Evolutionary conservation across 2,888 invertebrate species (phyloP).

Genomic region (Mythimna albipuncta): DNA sequence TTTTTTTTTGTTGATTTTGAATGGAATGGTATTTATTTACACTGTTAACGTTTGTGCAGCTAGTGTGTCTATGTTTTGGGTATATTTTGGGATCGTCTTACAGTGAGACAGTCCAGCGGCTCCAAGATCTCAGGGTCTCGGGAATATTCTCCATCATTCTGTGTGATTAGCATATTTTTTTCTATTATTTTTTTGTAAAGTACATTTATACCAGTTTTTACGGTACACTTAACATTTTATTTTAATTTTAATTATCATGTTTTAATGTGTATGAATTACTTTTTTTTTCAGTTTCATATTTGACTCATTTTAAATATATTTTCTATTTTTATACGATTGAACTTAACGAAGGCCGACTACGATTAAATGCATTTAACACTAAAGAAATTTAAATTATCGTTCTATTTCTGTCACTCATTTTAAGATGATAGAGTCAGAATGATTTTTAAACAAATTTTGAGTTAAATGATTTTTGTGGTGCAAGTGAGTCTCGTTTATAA

Average conservation of each 20-base stretch:
- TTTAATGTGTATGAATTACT: not conserved
- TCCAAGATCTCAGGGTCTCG: slow-evolving; percentile 73
- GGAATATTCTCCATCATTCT: slow-evolving; percentile 82
- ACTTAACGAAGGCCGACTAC: no score
- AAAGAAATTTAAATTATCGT: not conserved
- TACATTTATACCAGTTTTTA: not conserved
- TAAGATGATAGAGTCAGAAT: not conserved
- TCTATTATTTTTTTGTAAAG: slow-evolving; percentile 8
- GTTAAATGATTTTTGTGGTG: no score
- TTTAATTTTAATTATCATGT: not conserved
- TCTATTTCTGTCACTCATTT: not conserved
- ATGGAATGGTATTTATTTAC: slow-evolving; percentile 64
- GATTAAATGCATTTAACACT: not conserved
- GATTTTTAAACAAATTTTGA: no score
- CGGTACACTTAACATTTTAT: not conserved
- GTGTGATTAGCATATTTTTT: slow-evolving; percentile 66
- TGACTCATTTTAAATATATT: not conserved
- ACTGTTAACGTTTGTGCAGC: slow-evolving; percentile 66
- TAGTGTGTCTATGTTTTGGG: slow-evolving; percentile 64
- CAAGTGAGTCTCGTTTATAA: not conserved
- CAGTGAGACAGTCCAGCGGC: slow-evolving; percentile 71
- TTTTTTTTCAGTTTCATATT: not conserved
- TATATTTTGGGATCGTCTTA: slow-evolving; percentile 72
- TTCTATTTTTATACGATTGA: no score
- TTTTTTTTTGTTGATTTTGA: slow-evolving; percentile 10